Evolutionary conservation across 2,113 vertebrate species (phyloP), one percentile per base, ranked within the genome.

Genomic region (Ploceus nigricollis): DNA sequence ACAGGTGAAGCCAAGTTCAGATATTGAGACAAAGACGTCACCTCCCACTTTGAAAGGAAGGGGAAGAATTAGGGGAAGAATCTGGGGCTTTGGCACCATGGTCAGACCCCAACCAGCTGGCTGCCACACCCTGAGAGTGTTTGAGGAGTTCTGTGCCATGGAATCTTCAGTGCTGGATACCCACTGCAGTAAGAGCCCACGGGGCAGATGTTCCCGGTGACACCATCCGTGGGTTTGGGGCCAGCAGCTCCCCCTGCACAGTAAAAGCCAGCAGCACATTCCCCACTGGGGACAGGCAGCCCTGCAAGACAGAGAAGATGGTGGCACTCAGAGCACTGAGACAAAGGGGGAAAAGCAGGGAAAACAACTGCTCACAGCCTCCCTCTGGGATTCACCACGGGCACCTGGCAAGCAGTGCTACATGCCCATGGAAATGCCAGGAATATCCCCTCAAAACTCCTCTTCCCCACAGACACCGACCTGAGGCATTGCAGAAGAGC

Each of bases 151-250:
- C 33, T 3, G 39, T 6, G 31, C 58, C 51, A 10, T 1, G 8
- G 12, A 16, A 16, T 1, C 16, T 2, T 15, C 15, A 9, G 15
- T 23, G 11, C 33, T 72, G 60, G 71, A 39, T 78, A 96, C 98
- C 98, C 96, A 99, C 98, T 92, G 96, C 99, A 99, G 87, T 98
- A 99, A 28, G 98, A 97, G 69, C 99, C 99, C n/a, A 79, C 91
- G 15, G 99, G 98, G 35, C 99, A 99, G 89, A 99, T 76, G 60
- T 95, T 97, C 51, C 99, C 99, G 12, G 98, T 98, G 60, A 97
- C 87, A 12, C 97, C 97, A 77, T 99, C 98, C 68, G 85, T 97
- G 81, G 99, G 99, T 76, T 97, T 98, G n/a, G 98, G 97, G 48
- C 96, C 92, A 35, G 75, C 95, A 75, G 99, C 98, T 95, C 98